Evolutionary conservation across 1,140 invertebrate species (phyloP).

Genomic region (Lepidurus couesii): DNA sequence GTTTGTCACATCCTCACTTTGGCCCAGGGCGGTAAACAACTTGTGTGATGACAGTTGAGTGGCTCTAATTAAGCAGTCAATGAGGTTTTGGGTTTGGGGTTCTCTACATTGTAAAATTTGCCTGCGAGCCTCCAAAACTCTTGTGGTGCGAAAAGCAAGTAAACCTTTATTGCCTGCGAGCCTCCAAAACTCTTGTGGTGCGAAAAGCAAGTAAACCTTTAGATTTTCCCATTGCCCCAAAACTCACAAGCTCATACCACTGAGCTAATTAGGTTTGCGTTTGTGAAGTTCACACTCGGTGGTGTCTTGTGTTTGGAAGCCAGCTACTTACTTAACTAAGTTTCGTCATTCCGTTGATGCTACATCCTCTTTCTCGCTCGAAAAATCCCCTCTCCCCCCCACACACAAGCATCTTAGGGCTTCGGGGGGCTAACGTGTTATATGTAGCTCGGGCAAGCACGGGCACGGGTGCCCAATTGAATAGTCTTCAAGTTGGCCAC

Average conservation of each 20-base stretch:
- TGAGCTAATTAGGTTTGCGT: slow-evolving; percentile 1
- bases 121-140: neutral
- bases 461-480: neutral
- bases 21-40: neutral
- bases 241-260: slow-evolving; percentile 3
- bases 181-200: neutral
- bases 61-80: slow-evolving; percentile 5
- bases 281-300: slow-evolving; percentile 10
- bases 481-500: slow-evolving; percentile 17
- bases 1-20: neutral
- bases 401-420: neutral
- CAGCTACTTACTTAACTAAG: slow-evolving; percentile 11
- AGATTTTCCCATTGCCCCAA: slow-evolving; percentile 6
- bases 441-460: neutral
- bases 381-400: neutral
- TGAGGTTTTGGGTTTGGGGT: neutral
- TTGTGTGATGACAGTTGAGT: neutral
- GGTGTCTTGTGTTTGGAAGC: slow-evolving; percentile 12
- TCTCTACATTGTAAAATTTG: neutral
- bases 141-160: neutral
- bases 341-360: neutral
- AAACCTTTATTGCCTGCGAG: neutral
- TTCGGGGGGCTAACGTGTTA: neutral
- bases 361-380: neutral
- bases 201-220: neutral